Percentiles rank a stretch among this genome's conserved stretches.
These are phyloP conservation scores for Alligator sinensis DNA, from an alignment of 2,113 vertebrate genomes.

Conservation along the genomic window DNA sequence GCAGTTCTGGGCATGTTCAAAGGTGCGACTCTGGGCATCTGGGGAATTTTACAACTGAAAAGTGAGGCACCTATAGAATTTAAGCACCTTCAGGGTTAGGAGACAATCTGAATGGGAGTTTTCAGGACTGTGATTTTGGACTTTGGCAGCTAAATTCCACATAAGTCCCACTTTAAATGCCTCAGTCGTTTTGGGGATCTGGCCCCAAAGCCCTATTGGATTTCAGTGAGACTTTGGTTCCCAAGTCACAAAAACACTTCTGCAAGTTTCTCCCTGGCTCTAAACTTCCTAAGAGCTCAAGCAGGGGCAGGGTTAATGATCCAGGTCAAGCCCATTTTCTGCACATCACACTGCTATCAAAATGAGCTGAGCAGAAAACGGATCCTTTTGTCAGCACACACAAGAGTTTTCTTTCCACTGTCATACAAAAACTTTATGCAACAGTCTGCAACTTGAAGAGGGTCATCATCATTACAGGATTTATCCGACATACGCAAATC, in stretches of 20 bases:
- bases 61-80: background rate
- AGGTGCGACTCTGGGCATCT: background rate
- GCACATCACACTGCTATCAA: no score
- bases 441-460: background rate
- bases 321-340: background rate
- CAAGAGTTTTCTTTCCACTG: background rate
- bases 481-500: background rate
- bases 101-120: background rate
- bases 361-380: background rate
- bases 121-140: background rate
- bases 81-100: background rate
- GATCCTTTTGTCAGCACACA: background rate
- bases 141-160: background rate
- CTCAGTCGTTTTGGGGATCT: background rate
- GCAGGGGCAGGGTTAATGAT: background rate
- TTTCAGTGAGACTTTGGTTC: background rate
- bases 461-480: background rate
- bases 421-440: background rate
- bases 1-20: no score
- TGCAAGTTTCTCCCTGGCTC: background rate
- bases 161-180: background rate
- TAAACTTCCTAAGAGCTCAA: background rate
- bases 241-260: rapidly evolving
- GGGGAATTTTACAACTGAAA: slow-evolving; percentile 16
- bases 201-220: background rate